Evolutionary conservation across 2,113 vertebrate genomes (phyloP), one percentile per base, ranked within the genome.

Genomic region (Fregata magnificens): DNA sequence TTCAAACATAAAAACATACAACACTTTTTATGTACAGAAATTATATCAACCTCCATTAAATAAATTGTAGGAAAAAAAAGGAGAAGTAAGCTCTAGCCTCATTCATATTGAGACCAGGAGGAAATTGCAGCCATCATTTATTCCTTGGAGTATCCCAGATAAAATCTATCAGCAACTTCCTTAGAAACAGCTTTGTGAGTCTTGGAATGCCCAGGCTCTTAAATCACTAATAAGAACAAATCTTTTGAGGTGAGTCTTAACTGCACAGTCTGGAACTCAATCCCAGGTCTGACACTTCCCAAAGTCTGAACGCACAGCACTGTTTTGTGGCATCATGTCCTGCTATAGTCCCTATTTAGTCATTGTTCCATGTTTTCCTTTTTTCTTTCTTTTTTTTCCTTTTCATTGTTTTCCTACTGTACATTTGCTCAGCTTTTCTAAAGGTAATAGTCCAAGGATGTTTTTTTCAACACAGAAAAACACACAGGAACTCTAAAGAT

Each of bases 161-260:
- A 95, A 90, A 92, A 93, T 90, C 85, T 55, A 86, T 52, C 26
- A 87, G 44, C 20, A 86, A 72, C 58, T 88, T 92, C 77, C 76
- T 86, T 74, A 80, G 86, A 90, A 83, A 55, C 13, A 56, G 24
- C 14, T 82, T 73, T 83, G 18, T 52, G 65, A 56, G 31, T 44
- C 40, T 73, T 70, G 55, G 79, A 86, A 94, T 63, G 29, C 34
- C 9, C 52, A 65, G n/a, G 26, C 44, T 94, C 47, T 89, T 87
- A 95, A 86, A 95, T 84, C 69, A 81, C 38, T 73, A 87, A 45
- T 20, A 66, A 45, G 29, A 91, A 52, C 28, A 84, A 81, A 62
- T 59, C 19, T 74, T 93, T 31, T 67, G n/a, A 88, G 59, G 21
- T 22, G n/a, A 82, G 10, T 50, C 32, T 32, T 66, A 89, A 73